Base-by-base conservation (phyloP, 2,797 vertebrate species). In the Podarcis lilfordi region DNA sequence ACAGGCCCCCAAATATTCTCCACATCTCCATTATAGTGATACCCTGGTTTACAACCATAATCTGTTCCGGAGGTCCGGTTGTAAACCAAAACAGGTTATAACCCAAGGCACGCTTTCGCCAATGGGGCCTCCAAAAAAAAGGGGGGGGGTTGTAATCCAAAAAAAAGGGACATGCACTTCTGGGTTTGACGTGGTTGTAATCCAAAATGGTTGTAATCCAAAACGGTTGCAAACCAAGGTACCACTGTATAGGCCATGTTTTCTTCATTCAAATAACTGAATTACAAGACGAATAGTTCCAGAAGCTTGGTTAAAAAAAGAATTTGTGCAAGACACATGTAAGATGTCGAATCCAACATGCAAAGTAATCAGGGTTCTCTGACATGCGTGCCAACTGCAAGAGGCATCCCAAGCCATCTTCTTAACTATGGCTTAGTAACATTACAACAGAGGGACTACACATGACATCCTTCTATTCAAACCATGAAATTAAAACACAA, bases 181-280 rank as follows among this genome's bases (percentile, higher is more conserved):
- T 45, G 45, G 45, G 45, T 45, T 45, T 45, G 9, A 45, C 45
- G 9, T 45, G 9, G 9, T 45, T 45, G 45, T 45, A 45, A 45
- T 7, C 7, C 40, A 43, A 43, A 8, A 43, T 2, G 40, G 5
- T 7, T 43, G 40, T 37, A 43, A 43, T 10, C 10, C 45, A 45
- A 45, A 11, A 45, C 9, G 45, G 9, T 10, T 11, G 45, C 45
- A 45, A 45, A 45, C 45, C 45, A 45, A 45, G 45, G 10, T 45
- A 45, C 45, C 10, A 45, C 9, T 45, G 10, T 45, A 27, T 71
- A 10, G 87, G 87, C 21, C 71, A 82, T 55, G 3, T 0, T 0
- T 59, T 92, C 27, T 59, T 50, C 91, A 92, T 78, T 21, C 64
- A 84, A 81, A 35, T 32, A 2, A 2, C 86, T 91, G 82, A 71